These are phyloP conservation scores for Cosmia pyralina DNA, from an alignment of 2,888 invertebrate species.

Conservation along the genomic window DNA sequence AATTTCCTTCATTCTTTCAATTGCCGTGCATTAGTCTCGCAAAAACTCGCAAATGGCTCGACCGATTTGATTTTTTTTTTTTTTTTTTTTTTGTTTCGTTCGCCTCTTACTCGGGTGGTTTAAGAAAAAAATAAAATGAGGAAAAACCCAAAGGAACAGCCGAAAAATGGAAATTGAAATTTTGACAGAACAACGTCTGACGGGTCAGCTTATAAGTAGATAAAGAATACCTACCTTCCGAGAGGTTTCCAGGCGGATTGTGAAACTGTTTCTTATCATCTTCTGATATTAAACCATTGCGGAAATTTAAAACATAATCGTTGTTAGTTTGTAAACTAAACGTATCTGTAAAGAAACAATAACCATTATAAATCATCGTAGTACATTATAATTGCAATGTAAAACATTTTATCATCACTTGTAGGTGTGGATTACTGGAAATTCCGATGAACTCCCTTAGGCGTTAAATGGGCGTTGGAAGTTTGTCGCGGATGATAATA, in stretches of 20 bases:
- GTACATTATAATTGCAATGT: background rate
- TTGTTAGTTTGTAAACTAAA: conserved; percentile 10
- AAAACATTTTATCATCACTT: background rate
- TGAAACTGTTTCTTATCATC: conserved; percentile 39
- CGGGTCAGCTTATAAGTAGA: background rate
- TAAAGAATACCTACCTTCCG: conserved; percentile 48
- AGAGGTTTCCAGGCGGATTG: conserved; percentile 52
- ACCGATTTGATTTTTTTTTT: too few relatives aligned
- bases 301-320: accelerated
- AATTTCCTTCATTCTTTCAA: too few relatives aligned
- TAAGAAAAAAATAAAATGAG: too few relatives aligned
- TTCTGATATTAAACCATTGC: conserved; percentile 37
- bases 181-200: too few relatives aligned
- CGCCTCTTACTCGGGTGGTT: too few relatives aligned
- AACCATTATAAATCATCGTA: background rate
- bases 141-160: too few relatives aligned
- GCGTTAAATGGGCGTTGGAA: background rate
- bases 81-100: too few relatives aligned
- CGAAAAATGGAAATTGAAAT: too few relatives aligned
- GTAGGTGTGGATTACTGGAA: background rate
- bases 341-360: conserved; percentile 42
- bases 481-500: background rate
- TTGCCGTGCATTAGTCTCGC: too few relatives aligned
- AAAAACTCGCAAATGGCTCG: too few relatives aligned
- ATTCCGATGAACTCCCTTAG: background rate